Evolutionary conservation across 1,140 invertebrate genomes (phyloP).

Genomic region (Drosophila gunungcola): DNA sequence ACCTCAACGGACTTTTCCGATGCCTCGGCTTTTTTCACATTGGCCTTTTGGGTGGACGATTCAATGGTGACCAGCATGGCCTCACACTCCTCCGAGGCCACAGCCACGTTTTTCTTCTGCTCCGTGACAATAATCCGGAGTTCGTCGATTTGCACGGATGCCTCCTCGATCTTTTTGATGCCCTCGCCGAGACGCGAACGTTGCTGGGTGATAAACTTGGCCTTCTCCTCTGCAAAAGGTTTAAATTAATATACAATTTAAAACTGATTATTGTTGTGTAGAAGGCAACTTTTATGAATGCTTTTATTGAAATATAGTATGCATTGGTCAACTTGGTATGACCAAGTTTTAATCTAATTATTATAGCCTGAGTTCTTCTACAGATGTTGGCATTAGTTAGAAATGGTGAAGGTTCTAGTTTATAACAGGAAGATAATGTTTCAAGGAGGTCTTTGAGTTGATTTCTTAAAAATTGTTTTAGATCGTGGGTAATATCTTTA

Average conservation of each 20-base stretch:
- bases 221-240: constrained; percentile 82
- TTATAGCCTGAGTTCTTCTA: no score
- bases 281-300: no score
- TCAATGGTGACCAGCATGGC: constrained; percentile 81
- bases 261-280: neutral
- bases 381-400: no score
- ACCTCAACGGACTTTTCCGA: constrained; percentile 92
- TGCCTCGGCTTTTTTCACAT: constrained; percentile 91
- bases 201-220: constrained; percentile 84
- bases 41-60: constrained; percentile 88
- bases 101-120: constrained; percentile 79
- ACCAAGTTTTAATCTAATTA: no score
- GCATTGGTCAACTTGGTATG: no score
- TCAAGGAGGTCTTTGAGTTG: no score
- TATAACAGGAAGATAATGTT: no score
- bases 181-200: constrained; percentile 84
- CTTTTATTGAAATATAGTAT: no score
- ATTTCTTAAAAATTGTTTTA: no score
- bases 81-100: constrained; percentile 78
- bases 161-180: constrained; percentile 84
- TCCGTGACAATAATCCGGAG: constrained; percentile 78
- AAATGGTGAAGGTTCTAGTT: no score
- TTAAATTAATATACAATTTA: neutral
- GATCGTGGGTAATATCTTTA: no score
- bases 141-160: constrained; percentile 80